A percentile compares a stretch with the other conserved stretches of the same genome.
Conservation (phyloP, 2,888 invertebrate genomes). For the Plagodis pulveraria region DNA sequence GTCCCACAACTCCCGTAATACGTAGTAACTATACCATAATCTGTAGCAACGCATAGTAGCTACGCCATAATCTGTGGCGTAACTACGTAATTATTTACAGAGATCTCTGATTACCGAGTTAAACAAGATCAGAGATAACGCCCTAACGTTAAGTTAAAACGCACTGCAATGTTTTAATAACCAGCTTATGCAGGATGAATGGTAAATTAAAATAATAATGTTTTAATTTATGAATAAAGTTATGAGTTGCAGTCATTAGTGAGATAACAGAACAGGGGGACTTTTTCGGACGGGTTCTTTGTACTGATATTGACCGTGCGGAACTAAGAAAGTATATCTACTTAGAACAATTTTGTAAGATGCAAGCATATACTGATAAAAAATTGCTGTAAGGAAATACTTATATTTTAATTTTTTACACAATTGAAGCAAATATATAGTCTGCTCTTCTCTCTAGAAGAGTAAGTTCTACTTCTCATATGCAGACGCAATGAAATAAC, state of each 20-base stretch:
- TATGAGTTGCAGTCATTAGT: background rate
- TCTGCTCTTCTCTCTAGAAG: no score
- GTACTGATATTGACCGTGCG: no score
- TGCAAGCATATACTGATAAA: no score
- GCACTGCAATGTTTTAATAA: constrained; percentile 25
- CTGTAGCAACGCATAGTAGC: constrained; percentile 4
- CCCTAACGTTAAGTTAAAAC: constrained; percentile 28
- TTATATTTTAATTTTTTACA: no score
- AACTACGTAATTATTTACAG: constrained; percentile 42
- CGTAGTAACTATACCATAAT: background rate
- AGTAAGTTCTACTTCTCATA: no score
- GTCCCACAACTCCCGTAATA: constrained; percentile 15
- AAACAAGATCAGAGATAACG: constrained; percentile 46
- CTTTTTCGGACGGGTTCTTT: no score
- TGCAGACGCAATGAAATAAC: no score
- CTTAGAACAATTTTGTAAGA: no score
- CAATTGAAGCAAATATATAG: no score
- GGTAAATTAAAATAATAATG: background rate
- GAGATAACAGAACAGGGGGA: background rate
- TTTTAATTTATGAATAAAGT: background rate
- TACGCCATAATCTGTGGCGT: constrained; percentile 11
- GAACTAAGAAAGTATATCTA: no score
- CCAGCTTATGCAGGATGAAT: constrained; percentile 7
- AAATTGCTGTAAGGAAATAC: no score
- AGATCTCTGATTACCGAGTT: constrained; percentile 44